Evolutionary conservation across 53 echinoderm and acorn worm genomes (phyloP), one percentile per base, ranked within the genome.

Genomic region (Mesocentrotus franciscanus): DNA sequence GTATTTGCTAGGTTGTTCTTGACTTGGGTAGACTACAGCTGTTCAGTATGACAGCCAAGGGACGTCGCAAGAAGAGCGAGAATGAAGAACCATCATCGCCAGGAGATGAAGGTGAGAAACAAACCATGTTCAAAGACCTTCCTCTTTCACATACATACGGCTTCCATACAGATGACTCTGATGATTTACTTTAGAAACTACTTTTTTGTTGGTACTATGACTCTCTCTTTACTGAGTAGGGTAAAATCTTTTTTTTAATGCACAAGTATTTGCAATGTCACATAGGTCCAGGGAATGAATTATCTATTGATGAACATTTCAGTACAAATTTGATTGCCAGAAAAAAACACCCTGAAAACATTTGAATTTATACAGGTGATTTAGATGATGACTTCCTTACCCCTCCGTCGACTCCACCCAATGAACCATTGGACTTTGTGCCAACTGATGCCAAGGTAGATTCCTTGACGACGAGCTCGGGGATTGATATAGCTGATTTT

Each of bases 361-460:
- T 64, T 78, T 78, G 4, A 78, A n/a, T 55, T 22, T 49, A 16
- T 87, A 14, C 42, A 96, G 96, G 89, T 95, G 98, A 98, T 64
- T 66, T 98, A 30, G 99, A 99, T 96, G 99, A 99, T 95, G 99
- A 99, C 58, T 99, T 99, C 70, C 90, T 96, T 29, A 99, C 99
- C 27, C 98, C 98, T 5, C 95, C 97, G 22, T 98, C 98, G 26
- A 98, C 98, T 20, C 99, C 99, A 24, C 99, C 99, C 24, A 96
- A 96, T 16, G 94, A 94, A 94, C 14, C 84, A 10, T 4, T 22
- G 56, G 59, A 59, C 13, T 11, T n/a, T 18, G 14, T 13, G 56
- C 2, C 74, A 1, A 39, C 33, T 36, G 62, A 61, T 64, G 24
- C 68, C 70, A 92, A 42, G 11, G 42, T 68, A 18, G 93, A 93